A percentile compares a stretch with the other conserved stretches of the same genome.
Evolutionary conservation across 2,797 vertebrate genomes (phyloP).

Genomic region (Pelobates cultripes): DNA sequence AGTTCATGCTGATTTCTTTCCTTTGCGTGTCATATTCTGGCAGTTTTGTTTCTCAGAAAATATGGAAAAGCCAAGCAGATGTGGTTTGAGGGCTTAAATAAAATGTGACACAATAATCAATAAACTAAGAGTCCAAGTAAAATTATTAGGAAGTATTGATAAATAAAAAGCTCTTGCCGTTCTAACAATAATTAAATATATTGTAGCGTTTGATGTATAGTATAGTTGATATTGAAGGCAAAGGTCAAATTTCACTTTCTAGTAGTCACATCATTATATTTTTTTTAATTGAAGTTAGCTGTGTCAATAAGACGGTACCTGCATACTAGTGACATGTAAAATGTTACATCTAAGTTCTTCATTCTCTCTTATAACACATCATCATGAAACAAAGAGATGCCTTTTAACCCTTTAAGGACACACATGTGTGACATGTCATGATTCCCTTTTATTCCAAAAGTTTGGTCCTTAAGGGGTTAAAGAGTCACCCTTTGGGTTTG

Average conservation of each 20-base stretch:
- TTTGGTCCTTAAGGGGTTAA: too few relatives aligned
- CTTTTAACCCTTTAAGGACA: too few relatives aligned
- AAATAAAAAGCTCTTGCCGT: background rate
- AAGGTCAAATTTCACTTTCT: background rate
- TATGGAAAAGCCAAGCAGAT: background rate
- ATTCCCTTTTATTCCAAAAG: too few relatives aligned
- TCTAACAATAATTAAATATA: background rate
- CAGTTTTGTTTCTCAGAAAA: background rate
- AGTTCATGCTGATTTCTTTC: slow-evolving; percentile 10
- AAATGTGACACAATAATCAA: background rate
- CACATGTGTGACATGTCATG: too few relatives aligned
- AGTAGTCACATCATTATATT: too few relatives aligned
- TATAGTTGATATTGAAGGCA: background rate
- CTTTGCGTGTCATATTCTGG: background rate
- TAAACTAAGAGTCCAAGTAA: background rate
- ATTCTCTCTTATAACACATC: too few relatives aligned
- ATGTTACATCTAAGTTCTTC: too few relatives aligned
- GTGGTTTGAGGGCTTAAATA: background rate
- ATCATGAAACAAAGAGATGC: too few relatives aligned
- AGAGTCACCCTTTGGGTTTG: too few relatives aligned
- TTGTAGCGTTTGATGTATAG: background rate
- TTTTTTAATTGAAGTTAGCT: too few relatives aligned
- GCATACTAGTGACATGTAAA: too few relatives aligned
- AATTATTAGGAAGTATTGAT: background rate
- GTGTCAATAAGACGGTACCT: too few relatives aligned